A percentile compares a stretch with the other conserved stretches of the same genome.
These are phyloP conservation scores for Lindbergichthys nudifrons DNA, from an alignment of 2,797 vertebrate genomes.

Conservation along the genomic window DNA sequence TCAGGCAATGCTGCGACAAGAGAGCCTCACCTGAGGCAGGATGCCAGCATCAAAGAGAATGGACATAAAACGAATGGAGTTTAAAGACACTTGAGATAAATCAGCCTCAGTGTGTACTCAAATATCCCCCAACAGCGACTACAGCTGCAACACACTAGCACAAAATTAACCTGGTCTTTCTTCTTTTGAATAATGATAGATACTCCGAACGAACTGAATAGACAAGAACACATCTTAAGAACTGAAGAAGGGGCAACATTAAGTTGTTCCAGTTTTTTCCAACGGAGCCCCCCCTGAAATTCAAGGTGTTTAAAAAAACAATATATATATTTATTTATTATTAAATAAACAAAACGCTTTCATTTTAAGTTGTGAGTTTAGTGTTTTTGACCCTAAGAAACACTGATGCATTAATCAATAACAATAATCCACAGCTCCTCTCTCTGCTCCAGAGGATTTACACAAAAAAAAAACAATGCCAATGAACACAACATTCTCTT, in stretches of 20 bases:
- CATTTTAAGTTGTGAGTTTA: too few species aligned
- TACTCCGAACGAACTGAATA: neutral
- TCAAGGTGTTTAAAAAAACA: too few species aligned
- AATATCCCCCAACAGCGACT: slow-evolving; percentile 3
- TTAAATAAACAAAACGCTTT: too few species aligned
- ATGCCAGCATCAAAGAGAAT: slow-evolving; percentile 37
- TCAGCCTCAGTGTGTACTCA: slow-evolving; percentile 3
- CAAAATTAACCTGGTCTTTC: neutral
- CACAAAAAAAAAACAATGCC: too few species aligned
- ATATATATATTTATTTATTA: too few species aligned
- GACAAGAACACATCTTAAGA: neutral
- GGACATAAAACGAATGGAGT: slow-evolving; percentile 24
- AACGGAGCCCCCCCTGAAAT: too few species aligned
- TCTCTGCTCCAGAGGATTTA: too few species aligned
- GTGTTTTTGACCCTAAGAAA: too few species aligned
- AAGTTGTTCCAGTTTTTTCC: neutral
- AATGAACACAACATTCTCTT: too few species aligned
- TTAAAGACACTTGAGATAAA: slow-evolving; percentile 16
- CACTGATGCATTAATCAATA: too few species aligned
- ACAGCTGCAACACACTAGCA: neutral
- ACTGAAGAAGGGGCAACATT: neutral
- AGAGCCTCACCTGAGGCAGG: slow-evolving; percentile 27
- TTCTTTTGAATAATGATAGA: neutral
- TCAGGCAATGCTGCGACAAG: slow-evolving; percentile 23
- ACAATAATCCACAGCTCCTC: too few species aligned